Base-by-base conservation (phyloP, 2,888 invertebrate genomes). In the Tiliacea aurago region DNA sequence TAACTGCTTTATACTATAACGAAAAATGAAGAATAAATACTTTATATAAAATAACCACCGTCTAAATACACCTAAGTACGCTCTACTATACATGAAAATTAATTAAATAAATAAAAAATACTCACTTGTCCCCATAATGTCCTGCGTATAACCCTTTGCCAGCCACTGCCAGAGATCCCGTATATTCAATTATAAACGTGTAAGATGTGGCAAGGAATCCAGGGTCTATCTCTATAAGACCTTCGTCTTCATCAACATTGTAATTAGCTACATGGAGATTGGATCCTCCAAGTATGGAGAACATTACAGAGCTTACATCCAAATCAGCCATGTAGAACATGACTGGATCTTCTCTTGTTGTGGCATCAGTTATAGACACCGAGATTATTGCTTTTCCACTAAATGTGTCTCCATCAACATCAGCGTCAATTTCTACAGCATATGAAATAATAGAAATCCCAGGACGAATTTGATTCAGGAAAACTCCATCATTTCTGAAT, bases 371-470 rank as follows among this genome's bases (percentile, higher is more conserved):
- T 55, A 93, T 82, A 10, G 76, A 59, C 11, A 94, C 90, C 71
- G 88, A 77, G n/a, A 90, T 84, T 13, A 72, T 67, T 41, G 89
- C 80, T 72, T 61, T 77, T 33, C 93, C 95, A 74, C 28, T 76
- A 76, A 94, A 95, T 0, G 84, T 87, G 0, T 86, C 87, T 58
- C 53, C 81, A 5, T 76, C 71, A 4, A 85, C 59, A 73, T 93
- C 72, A 2, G 91, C 87, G 11, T 87, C 81, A 6, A 95, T 72
- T 79, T 88, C 87, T 10, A 95, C 74, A 0, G 37, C n/a, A 58
- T 94, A 93, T 33, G 80, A 86, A 4, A 69, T 82, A 0, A 92
- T 86, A 1, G 47, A 18, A 89, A 94, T 91, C 9, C 93, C 94
- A 11, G 93, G 92, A 76, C 94, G 88, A 45, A 93, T 73, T 63